phyloP scores from a whole-genome alignment of 2,797 vertebrate genomes.

The Coracias cyanogaster region DNA sequence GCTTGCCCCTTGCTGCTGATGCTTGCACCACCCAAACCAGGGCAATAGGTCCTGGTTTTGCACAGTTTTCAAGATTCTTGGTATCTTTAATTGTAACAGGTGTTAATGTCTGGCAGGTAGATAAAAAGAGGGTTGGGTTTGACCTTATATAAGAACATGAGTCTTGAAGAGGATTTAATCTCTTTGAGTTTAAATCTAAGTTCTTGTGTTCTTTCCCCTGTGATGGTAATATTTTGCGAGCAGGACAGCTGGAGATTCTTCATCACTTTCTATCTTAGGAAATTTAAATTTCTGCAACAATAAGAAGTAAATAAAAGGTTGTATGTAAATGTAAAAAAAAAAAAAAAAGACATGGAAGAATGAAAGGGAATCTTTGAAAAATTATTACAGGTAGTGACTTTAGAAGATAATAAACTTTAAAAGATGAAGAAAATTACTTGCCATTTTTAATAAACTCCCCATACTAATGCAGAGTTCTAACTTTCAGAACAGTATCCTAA shows the following conservation, averaged over 20 bases:
- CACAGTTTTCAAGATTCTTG: neutral
- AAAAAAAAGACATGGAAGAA: neutral
- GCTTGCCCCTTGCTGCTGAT: neutral
- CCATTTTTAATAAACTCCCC: neutral
- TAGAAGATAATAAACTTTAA: neutral
- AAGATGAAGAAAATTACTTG: neutral
- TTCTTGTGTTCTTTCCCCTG: rapidly evolving
- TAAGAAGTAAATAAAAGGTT: neutral
- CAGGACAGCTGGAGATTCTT: neutral
- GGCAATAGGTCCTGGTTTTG: neutral
- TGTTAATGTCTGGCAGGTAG: neutral
- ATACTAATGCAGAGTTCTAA: neutral
- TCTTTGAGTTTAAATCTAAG: neutral
- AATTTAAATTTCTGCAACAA: neutral
- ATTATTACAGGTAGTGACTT: neutral
- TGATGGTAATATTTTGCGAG: neutral
- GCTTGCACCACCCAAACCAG: neutral
- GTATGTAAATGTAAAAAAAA: neutral
- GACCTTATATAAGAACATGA: neutral
- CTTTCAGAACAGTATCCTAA: neutral
- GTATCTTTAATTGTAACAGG: neutral
- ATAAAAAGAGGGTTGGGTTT: neutral
- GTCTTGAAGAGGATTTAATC: neutral
- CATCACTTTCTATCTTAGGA: neutral
- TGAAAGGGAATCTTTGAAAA: neutral